Conservation (phyloP, 2,888 invertebrate genomes). For the Synanthedon andrenaeformis region DNA sequence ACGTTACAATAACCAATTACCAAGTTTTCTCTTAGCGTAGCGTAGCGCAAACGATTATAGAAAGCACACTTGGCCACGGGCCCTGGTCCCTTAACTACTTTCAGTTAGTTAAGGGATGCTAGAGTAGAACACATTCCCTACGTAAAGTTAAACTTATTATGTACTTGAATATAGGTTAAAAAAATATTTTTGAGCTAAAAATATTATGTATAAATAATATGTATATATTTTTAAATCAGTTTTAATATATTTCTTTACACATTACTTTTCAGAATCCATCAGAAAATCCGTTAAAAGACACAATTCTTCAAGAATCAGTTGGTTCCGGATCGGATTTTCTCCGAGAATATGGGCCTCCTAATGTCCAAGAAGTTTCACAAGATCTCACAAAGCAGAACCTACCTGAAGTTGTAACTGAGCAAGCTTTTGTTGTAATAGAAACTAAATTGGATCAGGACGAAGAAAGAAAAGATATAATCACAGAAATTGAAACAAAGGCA, state of each 20-base stretch:
- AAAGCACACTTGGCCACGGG: too few species aligned
- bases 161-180: too few species aligned
- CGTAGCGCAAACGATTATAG: too few species aligned
- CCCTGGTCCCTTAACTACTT: too few species aligned
- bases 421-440: slow-evolving; percentile 26
- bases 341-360: slow-evolving; percentile 61
- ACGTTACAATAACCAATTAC: too few species aligned
- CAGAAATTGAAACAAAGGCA: background rate
- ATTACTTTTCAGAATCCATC: slow-evolving; percentile 37
- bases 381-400: slow-evolving; percentile 36
- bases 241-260: too few species aligned
- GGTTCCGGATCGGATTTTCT: slow-evolving; percentile 62
- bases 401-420: slow-evolving; percentile 40
- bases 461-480: background rate
- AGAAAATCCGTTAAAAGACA: slow-evolving; percentile 48
- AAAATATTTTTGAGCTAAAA: too few species aligned
- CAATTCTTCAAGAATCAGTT: slow-evolving; percentile 44
- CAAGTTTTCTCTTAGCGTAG: too few species aligned
- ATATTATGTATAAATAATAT: too few species aligned
- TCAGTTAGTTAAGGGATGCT: too few species aligned
- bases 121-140: too few species aligned
- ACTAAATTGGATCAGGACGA: slow-evolving; percentile 12
- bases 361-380: slow-evolving; percentile 27
- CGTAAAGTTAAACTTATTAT: background rate
- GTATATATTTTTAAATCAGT: too few species aligned